Evolutionary conservation across 1,140 invertebrate species (phyloP), one percentile per base, ranked within the genome.

Genomic region (Drosophila nannoptera): DNA sequence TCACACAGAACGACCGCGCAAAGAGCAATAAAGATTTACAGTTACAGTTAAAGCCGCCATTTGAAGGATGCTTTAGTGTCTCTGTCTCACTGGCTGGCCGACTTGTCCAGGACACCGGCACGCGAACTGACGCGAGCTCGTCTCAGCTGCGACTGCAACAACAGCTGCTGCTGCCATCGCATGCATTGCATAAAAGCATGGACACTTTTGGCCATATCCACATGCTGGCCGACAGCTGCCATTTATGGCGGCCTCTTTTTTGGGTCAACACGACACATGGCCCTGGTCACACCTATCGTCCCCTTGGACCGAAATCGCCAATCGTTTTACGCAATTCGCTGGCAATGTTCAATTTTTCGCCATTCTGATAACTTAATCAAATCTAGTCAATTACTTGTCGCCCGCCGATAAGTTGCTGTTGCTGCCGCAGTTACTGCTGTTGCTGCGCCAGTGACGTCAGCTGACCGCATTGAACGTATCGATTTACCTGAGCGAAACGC

Each of bases 291-390:
- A 5, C 52, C 33, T 22, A 22, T 22, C 22, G 8, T 40, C 32
- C 11, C 33, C 32, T 11, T 42, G 8, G 4, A 4, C 14, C 12
- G 4, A 22, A 22, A 7, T 7, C 29, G 6, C 7, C 46, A 38
- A 35, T 36, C 49, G 36, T 58, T 52, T 77, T 73, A 71, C 62
- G 62, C 69, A 74, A 65, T 48, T 40, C 16, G 38, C 54, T 33
- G 54, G 62, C 31, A 35, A 58, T 56, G 48, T 59, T 48, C 2
- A 65, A 32, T 45, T 46, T 49, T 38, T 62, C 52, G 33, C 11
- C 43, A 9, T 33, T 38, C 22, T 77, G 81, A 80, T 80, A 84
- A 80, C 76, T 76, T 84, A 86, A 84, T 83, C 80, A 70, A 70
- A 69, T n/a, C 36, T 46, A 42, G 40, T 49, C 50, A 49, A 68